phyloP scores from a whole-genome alignment of 2,113 vertebrate genomes.

The Bos taurus region ARS-UCD2.0 NC_037349.1:52422001-52422500 shows the following conservation, averaged over 20 bases:
- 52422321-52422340: neutral
- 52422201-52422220: neutral
- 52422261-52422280: neutral
- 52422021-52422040: neutral
- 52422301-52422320: neutral
- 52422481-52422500: neutral
- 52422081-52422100: neutral
- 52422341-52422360: neutral
- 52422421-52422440: neutral
- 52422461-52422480: slow-evolving; percentile 3
- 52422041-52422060: neutral
- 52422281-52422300: neutral
- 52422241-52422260: neutral
- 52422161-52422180: too few species aligned
- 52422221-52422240: neutral
- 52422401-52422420: neutral
- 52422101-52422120: neutral
- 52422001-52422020: neutral
- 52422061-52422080: neutral
- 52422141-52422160: too few species aligned
- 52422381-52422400: neutral
- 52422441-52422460: neutral
- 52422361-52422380: neutral
- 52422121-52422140: neutral
- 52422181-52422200: neutral